These are phyloP conservation scores for Pluvialis apricaria DNA, from an alignment of 2,113 vertebrate species.

Conservation along the genomic window DNA sequence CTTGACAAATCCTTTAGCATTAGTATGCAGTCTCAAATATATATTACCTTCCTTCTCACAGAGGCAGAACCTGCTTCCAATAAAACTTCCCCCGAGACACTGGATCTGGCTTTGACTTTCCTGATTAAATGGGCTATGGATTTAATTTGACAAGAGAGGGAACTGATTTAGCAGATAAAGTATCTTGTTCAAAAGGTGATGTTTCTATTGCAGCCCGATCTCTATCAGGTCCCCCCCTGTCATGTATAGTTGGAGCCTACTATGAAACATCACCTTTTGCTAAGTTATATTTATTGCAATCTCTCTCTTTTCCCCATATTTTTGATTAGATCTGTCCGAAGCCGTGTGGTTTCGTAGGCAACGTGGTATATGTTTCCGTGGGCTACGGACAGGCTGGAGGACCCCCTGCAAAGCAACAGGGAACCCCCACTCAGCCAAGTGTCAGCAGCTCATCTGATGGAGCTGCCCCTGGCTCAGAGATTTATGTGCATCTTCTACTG, in stretches of 20 bases:
- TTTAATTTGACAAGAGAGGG: constrained; percentile 14
- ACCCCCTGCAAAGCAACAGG: accelerated
- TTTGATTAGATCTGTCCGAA: neutral
- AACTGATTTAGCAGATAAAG: constrained; percentile 22
- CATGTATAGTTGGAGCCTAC: neutral
- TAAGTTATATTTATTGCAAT: neutral
- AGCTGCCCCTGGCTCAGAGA: neutral
- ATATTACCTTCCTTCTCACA: neutral
- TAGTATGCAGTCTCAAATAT: neutral
- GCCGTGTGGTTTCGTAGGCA: accelerated
- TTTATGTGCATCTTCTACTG: neutral
- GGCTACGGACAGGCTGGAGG: neutral
- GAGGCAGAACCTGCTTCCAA: neutral
- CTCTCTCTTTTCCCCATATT: neutral
- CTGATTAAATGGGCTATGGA: constrained; percentile 22
- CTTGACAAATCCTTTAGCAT: neutral
- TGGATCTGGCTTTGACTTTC: neutral
- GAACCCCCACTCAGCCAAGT: accelerated
- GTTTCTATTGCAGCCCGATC: neutral
- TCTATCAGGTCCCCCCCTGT: neutral
- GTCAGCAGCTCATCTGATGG: neutral
- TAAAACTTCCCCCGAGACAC: neutral
- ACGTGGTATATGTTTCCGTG: accelerated
- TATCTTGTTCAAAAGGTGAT: neutral
- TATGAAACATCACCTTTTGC: neutral